Evolutionary conservation across 2,888 invertebrate species (phyloP).

Genomic region (Zygaena filipendulae): DNA sequence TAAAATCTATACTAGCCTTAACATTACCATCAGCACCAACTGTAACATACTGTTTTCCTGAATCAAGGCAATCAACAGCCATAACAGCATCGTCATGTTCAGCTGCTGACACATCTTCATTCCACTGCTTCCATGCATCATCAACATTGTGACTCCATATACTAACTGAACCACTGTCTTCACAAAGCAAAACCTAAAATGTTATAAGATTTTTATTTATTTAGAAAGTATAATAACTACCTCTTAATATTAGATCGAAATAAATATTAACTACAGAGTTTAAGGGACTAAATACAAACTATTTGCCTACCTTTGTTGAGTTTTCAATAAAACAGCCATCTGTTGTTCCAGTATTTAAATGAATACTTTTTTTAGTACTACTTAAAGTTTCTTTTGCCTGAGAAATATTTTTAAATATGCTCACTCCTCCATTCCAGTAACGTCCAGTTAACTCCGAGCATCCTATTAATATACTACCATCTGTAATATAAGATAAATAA

Average conservation of each 20-base stretch:
- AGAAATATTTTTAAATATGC: conserved; percentile 30
- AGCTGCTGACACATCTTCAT: conserved; percentile 33
- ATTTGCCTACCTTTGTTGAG: conserved; percentile 34
- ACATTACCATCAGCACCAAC: conserved; percentile 56
- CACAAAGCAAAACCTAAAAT: conserved; percentile 52
- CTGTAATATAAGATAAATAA: conserved; percentile 24
- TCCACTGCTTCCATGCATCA: conserved; percentile 44
- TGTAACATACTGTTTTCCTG: conserved; percentile 44
- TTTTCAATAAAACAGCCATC: conserved; percentile 51
- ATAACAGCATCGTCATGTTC: conserved; percentile 52
- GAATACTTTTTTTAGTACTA: conserved; percentile 32
- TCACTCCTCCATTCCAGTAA: conserved; percentile 55
- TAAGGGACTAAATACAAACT: too few relatives aligned
- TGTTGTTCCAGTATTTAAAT: conserved; percentile 40
- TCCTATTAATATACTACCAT: conserved; percentile 50
- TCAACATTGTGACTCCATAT: conserved; percentile 36
- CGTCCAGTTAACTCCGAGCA: conserved; percentile 57
- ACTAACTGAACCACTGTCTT: conserved; percentile 52
- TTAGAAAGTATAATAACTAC: too few relatives aligned
- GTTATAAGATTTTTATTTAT: too few relatives aligned
- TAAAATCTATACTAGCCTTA: too few relatives aligned
- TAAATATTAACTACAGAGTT: too few relatives aligned
- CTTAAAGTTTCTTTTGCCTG: conserved; percentile 25
- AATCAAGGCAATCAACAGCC: conserved; percentile 40
- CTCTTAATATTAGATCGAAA: too few relatives aligned